A percentile compares a stretch with the other conserved stretches of the same genome.
Conservation (phyloP, 2,113 vertebrate species). For the Osmerus eperlanus region DNA sequence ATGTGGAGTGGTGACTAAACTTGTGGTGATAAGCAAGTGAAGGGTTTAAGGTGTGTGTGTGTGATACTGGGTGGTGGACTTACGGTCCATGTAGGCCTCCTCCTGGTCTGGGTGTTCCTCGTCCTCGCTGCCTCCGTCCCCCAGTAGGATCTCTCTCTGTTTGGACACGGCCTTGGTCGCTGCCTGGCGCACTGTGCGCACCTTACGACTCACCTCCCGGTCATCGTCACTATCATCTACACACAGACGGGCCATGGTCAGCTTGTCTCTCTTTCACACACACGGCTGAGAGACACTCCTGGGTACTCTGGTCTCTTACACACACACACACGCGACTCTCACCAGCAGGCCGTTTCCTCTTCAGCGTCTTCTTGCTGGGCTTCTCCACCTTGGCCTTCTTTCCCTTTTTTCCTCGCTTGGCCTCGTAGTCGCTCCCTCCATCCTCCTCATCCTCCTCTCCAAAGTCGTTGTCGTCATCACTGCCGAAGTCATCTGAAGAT, state of each 20-base stretch:
- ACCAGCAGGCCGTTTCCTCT: conserved; percentile 85
- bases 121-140: conserved; percentile 92
- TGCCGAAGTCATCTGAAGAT: conserved; percentile 81
- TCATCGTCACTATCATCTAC: conserved; percentile 95
- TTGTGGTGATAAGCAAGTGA: neutral
- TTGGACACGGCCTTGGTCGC: conserved; percentile 97
- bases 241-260: neutral
- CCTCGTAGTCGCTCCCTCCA: conserved; percentile 83
- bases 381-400: conserved; percentile 83
- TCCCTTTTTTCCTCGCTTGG: conserved; percentile 84
- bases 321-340: conserved; percentile 10
- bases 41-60: neutral
- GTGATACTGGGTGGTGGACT: conserved; percentile 39
- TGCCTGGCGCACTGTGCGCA: conserved; percentile 92
- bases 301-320: neutral
- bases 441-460: conserved; percentile 80
- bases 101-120: conserved; percentile 92
- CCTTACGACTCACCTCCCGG: conserved; percentile 90
- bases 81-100: conserved; percentile 87
- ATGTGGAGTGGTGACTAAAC: neutral
- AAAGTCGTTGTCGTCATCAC: conserved; percentile 79
- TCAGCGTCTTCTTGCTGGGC: conserved; percentile 74
- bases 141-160: conserved; percentile 95
- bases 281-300: neutral
- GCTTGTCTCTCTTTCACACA: neutral